These are phyloP conservation scores for Microtus oregoni DNA, from an alignment of 2,113 vertebrate species.

Conservation along the genomic window DNA sequence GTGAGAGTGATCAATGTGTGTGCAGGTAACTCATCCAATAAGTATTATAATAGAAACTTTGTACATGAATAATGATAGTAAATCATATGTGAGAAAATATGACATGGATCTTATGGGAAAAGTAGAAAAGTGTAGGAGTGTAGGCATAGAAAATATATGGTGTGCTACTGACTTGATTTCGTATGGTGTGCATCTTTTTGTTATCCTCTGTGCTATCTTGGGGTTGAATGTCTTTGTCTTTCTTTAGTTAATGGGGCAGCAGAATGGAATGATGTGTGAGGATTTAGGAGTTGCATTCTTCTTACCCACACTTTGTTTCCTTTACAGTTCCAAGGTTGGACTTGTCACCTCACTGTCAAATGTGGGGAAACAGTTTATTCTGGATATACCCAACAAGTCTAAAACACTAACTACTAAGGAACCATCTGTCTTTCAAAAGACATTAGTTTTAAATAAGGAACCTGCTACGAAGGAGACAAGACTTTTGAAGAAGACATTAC, in stretches of 20 bases:
- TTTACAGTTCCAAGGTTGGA: slow-evolving; percentile 75
- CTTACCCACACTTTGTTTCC: slow-evolving; percentile 52
- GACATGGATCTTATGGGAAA: slow-evolving; percentile 58
- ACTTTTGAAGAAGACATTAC: neutral
- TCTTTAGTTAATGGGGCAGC: slow-evolving; percentile 46
- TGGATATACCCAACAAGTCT: neutral
- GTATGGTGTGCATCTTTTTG: neutral
- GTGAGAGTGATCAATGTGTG: neutral
- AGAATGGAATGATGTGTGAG: slow-evolving; percentile 13
- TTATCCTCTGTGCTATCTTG: slow-evolving; percentile 20
- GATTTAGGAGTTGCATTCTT: neutral
- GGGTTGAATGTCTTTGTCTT: slow-evolving; percentile 21
- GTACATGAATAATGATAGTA: slow-evolving; percentile 47
- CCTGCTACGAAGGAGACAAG: neutral
- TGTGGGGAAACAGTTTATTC: neutral
- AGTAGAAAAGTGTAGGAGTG: neutral
- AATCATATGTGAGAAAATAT: slow-evolving; percentile 20
- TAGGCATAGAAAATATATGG: slow-evolving; percentile 35
- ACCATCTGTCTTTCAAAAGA: slow-evolving; percentile 6
- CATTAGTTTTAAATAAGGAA: slow-evolving; percentile 47
- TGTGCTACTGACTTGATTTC: slow-evolving; percentile 44
- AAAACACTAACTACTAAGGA: slow-evolving; percentile 10
- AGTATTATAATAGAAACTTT: slow-evolving; percentile 49
- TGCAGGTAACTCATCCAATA: slow-evolving; percentile 36
- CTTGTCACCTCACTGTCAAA: neutral